Percentiles rank a stretch among this genome's conserved stretches.
These are phyloP conservation scores for Otus sunia DNA, from an alignment of 2,113 vertebrate species.

Conservation along the genomic window DNA sequence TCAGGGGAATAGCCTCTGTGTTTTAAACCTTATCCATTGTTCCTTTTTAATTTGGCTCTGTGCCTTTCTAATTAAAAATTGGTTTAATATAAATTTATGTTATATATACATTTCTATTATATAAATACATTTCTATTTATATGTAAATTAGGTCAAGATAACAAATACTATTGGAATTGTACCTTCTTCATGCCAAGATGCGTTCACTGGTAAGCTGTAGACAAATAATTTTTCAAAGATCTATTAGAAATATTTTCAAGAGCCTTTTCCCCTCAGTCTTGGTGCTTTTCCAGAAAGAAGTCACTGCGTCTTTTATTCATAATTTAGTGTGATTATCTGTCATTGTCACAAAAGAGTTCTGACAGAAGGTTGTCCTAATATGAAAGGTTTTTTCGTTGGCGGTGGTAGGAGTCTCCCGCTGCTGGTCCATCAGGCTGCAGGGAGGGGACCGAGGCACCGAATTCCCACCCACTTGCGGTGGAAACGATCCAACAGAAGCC, in stretches of 20 bases:
- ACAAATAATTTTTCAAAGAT: background rate
- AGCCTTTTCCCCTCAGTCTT: background rate
- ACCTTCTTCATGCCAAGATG: background rate
- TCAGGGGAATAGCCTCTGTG: background rate
- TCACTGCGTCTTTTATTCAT: background rate
- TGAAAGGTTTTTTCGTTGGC: background rate
- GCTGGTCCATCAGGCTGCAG: background rate
- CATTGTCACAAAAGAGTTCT: background rate
- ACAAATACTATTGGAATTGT: background rate
- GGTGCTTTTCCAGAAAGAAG: background rate
- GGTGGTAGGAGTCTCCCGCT: background rate
- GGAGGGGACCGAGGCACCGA: background rate
- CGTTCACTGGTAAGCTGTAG: background rate
- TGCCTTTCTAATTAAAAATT: background rate
- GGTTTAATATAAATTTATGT: background rate
- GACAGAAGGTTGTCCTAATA: background rate
- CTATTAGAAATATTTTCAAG: background rate
- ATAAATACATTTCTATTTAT: background rate
- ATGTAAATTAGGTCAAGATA: background rate
- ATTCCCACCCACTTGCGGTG: accelerated
- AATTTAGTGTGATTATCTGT: background rate
- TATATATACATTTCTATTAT: background rate
- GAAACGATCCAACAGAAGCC: background rate
- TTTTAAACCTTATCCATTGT: background rate
- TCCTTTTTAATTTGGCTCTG: background rate